phyloP scores from a whole-genome alignment of 2,888 invertebrate genomes.

The Ctena decussata region DNA sequence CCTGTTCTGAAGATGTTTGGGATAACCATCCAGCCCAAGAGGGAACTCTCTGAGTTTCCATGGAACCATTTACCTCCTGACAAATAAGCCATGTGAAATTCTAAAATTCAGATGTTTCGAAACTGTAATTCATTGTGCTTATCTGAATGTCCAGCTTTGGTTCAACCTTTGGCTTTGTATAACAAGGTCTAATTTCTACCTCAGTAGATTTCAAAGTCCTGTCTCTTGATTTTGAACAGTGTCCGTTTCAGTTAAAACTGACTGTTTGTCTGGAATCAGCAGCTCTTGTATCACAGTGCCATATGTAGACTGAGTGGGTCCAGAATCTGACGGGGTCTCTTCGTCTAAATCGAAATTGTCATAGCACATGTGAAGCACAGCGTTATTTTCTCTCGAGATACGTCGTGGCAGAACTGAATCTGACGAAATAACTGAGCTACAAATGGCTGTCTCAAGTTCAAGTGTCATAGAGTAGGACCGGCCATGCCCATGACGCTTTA shows the following conservation, averaged over 20 bases:
- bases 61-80: slow-evolving; percentile 1
- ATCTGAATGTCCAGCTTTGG: slow-evolving; percentile 9
- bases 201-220: slow-evolving; percentile 18
- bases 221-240: background rate
- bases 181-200: slow-evolving; percentile 35
- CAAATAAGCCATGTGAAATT: slow-evolving; percentile 36
- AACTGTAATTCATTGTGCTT: background rate
- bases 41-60: slow-evolving; percentile 21
- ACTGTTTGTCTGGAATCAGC: background rate
- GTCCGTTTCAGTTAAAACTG: background rate
- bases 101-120: background rate
- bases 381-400: slow-evolving; percentile 3
- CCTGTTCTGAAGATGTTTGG: background rate
- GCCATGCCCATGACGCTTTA: slow-evolving; percentile 20
- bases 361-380: slow-evolving; percentile 3
- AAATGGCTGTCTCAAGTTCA: too few species aligned
- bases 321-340: slow-evolving; percentile 35
- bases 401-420: slow-evolving; percentile 8
- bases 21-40: slow-evolving; percentile 46
- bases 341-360: slow-evolving; percentile 37
- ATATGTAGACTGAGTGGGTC: slow-evolving; percentile 51
- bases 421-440: too few species aligned
- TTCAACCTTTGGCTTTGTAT: slow-evolving; percentile 32
- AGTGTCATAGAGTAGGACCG: background rate
- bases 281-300: slow-evolving; percentile 55